Percentiles rank a stretch among this genome's conserved stretches.
Conservation (phyloP, 2,888 invertebrate genomes). For the Phyto melanocephala region DNA sequence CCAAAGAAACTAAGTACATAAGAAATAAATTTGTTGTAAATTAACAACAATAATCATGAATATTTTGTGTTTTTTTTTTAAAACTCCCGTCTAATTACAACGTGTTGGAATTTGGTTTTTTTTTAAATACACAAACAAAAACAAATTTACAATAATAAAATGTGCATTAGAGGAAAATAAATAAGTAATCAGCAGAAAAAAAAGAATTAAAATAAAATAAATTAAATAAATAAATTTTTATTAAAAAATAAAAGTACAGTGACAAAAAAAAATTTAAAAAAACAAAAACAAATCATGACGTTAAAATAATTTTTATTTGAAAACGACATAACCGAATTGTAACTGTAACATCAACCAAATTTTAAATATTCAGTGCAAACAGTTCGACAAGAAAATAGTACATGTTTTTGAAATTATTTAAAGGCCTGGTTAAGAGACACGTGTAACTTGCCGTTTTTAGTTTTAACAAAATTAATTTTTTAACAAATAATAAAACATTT, state of each 20-base stretch:
- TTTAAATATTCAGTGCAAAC: background rate
- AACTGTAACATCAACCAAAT: background rate
- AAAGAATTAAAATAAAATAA: background rate
- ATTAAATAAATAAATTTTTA: background rate
- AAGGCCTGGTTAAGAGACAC: background rate
- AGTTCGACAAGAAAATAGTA: background rate
- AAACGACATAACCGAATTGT: background rate
- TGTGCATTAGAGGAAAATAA: background rate
- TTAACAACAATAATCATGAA: background rate
- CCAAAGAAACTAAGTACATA: conserved; percentile 12
- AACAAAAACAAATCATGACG: background rate
- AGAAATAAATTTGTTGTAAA: background rate
- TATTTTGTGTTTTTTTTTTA: conserved; percentile 23
- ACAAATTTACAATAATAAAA: conserved; percentile 1
- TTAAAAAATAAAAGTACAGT: too few relatives aligned
- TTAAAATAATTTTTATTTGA: conserved; percentile 9
- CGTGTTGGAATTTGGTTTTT: conserved; percentile 60
- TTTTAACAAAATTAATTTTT: too few relatives aligned
- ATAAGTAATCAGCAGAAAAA: background rate
- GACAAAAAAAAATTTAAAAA: conserved; percentile 18
- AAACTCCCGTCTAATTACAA: conserved; percentile 57
- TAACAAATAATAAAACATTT: too few relatives aligned
- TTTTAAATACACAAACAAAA: background rate
- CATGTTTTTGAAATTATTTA: conserved; percentile 8
- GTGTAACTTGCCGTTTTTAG: background rate